Base-by-base conservation (phyloP, 2,113 vertebrate species). In the Hydrolagus affinis region DNA sequence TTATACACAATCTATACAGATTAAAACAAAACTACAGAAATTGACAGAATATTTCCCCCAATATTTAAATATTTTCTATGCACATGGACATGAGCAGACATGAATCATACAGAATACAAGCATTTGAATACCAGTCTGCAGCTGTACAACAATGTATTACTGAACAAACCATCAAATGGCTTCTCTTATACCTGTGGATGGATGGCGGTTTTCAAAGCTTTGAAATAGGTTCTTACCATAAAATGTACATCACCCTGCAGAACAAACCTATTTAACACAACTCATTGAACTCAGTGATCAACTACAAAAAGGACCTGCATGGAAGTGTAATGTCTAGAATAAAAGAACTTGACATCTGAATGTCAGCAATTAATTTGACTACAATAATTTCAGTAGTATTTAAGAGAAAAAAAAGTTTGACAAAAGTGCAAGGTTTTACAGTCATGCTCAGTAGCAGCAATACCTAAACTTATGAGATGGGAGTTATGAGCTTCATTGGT, bases 1-100 rank as follows among this genome's bases (percentile, higher is more conserved):
- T 92, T 94, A 90, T 93, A 94, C 91, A 90, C 89, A 93, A 93
- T 89, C 90, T 93, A 91, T 91, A 90, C 89, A 85, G 83, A 88
- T 90, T 90, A 89, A 90, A 93, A 91, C 88, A 93, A 93, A 91
- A 88, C 88, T 88, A 90, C 87, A 89, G 69, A 89, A 75, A 87
- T 90, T 89, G 90, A 91, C 88, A 91, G 86, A 87, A 74, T 80
- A 44, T 86, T 88, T 90, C 90, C 73, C 32, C 73, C 32, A 83
- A n/a, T 91, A 59, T 32, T 88, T 89, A 91, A 93, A 91, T 92
- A 88, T 86, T 91, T 88, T 88, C 91, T 92, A 91, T 89, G 87
- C 91, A 94, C 90, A 94, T 85, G 90, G 89, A 90, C 88, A 92
- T 70, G 75, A 88, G 68, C 72, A 30, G 60, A 90, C 86, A 44